These are phyloP conservation scores for Geotrypetes seraphini DNA, from an alignment of 2,797 vertebrate genomes.

Conservation along the genomic window DNA sequence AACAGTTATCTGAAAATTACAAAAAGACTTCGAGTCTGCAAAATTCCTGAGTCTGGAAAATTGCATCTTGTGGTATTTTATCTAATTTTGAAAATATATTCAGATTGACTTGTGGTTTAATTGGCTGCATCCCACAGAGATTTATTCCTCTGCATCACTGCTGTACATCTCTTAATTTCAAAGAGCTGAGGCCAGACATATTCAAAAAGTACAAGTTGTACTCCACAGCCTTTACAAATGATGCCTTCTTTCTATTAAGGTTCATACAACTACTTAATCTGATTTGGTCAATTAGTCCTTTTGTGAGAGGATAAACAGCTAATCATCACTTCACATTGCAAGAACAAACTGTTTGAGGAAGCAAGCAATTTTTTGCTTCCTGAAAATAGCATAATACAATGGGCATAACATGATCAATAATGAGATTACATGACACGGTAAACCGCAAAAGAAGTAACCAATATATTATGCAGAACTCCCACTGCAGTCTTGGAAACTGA, in stretches of 20 bases:
- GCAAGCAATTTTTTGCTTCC: conserved; percentile 14
- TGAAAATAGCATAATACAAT: conserved; percentile 3
- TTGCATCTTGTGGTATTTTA: no score
- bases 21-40: no score
- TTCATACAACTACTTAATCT: neutral
- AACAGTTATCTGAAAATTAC: no score
- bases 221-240: neutral
- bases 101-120: no score
- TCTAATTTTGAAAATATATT: no score
- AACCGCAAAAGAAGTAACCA: conserved; percentile 12
- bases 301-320: conserved; percentile 8
- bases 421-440: conserved; percentile 4
- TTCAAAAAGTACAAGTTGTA: neutral
- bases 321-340: neutral
- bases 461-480: conserved; percentile 8
- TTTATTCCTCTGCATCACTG: no score
- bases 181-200: no score
- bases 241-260: neutral
- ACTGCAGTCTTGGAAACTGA: conserved; percentile 21
- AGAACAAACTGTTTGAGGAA: conserved; percentile 6
- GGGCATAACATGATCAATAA: conserved; percentile 9
- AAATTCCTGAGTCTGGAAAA: no score
- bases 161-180: no score
- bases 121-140: no score
- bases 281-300: conserved; percentile 4